Base-by-base conservation (phyloP, 2,113 vertebrate genomes). In the Pterocles burchelli region DNA sequence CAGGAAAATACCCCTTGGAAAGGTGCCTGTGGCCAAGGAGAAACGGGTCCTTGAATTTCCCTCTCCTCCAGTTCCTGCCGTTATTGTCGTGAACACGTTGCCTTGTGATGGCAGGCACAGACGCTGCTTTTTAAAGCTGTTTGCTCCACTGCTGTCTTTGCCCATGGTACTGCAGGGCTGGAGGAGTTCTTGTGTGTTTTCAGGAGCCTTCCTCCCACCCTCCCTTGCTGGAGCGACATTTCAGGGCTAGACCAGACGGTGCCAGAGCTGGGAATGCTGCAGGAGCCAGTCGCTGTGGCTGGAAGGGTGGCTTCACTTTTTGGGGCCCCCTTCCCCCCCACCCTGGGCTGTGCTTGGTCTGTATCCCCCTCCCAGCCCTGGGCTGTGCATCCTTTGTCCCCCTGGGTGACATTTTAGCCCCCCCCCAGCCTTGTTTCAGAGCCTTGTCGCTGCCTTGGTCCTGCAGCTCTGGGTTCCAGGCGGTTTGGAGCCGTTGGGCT, bases 11-110 rank as follows among this genome's bases (percentile, higher is more conserved):
- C 12, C 21, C 63, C 2, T 3, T 0, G 2, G 55, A 25, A 28
- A 36, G 3, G 19, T 24, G 33, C 45, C 43, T 9, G 46, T 29
- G 19, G 66, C 26, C 7, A 3, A 12, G 74, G 29, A 61, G 59
- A 88, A 58, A 19, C 1, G 0, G 43, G 13, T 22, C n/a, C 45
- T 11, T 24, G 72, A 41, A 13, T 71, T 58, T 28, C 63, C 63
- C 41, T 84, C 63, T 38, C 7, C 5, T 65, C 21, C 1, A 0
- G 33, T 24, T 65, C 38, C 38, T 74, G 82, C n/a, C 4, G 0
- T 29, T 36, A 11, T 7, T 17, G 13, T 8, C 19, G 3, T 4
- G 29, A 45, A 31, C 0, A 7, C 8, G 25, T n/a, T 4, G 3
- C 20, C 0, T 7, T 7, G 34, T 3, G 2, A 33, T 4, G 72